Conservation (phyloP, 1,140 invertebrate genomes). For the Drosophila sproati region DNA sequence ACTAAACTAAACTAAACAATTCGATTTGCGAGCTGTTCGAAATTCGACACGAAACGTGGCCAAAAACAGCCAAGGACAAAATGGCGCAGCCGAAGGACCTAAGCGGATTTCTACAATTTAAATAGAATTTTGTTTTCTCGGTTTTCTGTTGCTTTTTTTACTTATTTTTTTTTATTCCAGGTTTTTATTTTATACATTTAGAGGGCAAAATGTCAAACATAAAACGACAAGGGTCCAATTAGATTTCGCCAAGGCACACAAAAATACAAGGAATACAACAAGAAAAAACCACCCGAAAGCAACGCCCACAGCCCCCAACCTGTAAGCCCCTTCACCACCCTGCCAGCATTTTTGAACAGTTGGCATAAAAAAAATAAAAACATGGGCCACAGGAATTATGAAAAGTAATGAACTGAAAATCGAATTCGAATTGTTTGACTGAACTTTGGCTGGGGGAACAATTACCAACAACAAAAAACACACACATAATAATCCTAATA, state of each 20-base stretch:
- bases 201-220: constrained; percentile 73
- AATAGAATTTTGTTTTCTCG: constrained; percentile 59
- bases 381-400: constrained; percentile 56
- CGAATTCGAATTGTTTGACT: constrained; percentile 42
- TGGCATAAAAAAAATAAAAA: constrained; percentile 38
- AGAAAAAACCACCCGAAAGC: constrained; percentile 38
- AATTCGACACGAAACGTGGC: constrained; percentile 48
- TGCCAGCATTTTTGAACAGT: constrained; percentile 69
- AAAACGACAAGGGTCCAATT: constrained; percentile 66
- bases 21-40: constrained; percentile 56
- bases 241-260: constrained; percentile 49
- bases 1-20: constrained; percentile 53
- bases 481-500: background rate
- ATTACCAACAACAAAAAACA: background rate
- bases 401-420: constrained; percentile 76
- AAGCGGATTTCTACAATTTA: constrained; percentile 79
- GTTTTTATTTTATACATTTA: constrained; percentile 2
- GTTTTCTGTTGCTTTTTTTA: background rate
- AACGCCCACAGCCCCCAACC: background rate
- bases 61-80: constrained; percentile 40
- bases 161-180: constrained; percentile 22
- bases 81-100: constrained; percentile 47
- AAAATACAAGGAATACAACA: background rate
- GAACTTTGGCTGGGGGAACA: constrained; percentile 4
- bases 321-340: constrained; percentile 1